A percentile compares a stretch with the other conserved stretches of the same genome.
These are phyloP conservation scores for Drosophila meridionalis DNA, from an alignment of 2,888 invertebrate genomes.

Conservation along the genomic window DNA sequence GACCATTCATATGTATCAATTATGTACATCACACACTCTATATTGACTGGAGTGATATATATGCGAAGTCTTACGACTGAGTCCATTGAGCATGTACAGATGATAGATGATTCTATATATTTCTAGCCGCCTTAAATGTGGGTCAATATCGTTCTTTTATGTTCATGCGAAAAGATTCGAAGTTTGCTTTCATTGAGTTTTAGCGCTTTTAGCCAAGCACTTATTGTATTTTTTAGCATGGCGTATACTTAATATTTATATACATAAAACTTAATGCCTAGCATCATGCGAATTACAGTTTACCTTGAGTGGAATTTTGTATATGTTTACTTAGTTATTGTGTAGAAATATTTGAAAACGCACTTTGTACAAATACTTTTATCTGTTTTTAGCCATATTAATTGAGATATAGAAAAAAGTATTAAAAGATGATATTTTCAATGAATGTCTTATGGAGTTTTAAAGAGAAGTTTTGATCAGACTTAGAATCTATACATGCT, in stretches of 20 bases:
- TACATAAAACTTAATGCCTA: background rate
- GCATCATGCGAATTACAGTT: conserved; percentile 67
- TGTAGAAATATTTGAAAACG: background rate
- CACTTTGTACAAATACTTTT: background rate
- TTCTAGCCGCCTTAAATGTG: background rate
- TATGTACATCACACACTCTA: conserved; percentile 12
- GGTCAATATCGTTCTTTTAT: conserved; percentile 6
- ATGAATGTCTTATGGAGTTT: background rate
- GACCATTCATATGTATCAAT: background rate
- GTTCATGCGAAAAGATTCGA: background rate
- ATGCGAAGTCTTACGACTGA: background rate
- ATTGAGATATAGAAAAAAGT: background rate
- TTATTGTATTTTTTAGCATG: conserved; percentile 15
- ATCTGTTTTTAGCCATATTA: background rate
- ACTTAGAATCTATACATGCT: no score
- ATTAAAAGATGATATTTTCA: background rate
- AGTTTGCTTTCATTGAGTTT: conserved; percentile 1
- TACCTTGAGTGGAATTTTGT: conserved; percentile 34
- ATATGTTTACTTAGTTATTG: background rate
- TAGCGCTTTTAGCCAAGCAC: conserved; percentile 10
- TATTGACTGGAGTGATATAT: background rate
- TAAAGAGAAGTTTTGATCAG: no score
- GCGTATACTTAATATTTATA: conserved; percentile 5
- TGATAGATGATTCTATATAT: background rate
- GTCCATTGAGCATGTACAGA: background rate